These are phyloP conservation scores for Hiodon alosoides DNA, from an alignment of 2,113 vertebrate species.

Conservation along the genomic window DNA sequence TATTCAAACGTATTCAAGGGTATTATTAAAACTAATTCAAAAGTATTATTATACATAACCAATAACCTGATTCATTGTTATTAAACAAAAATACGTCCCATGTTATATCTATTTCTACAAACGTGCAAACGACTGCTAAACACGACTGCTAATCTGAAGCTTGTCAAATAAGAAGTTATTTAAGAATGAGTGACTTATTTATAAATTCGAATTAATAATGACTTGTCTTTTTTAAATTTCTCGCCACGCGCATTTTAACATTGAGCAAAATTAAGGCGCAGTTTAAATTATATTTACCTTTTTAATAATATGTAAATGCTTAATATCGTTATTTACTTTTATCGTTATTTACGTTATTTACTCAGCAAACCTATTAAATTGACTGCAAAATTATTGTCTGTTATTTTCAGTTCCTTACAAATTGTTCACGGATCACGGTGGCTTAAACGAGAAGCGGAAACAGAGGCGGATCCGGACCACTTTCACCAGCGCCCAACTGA, in stretches of 20 bases:
- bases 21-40: neutral
- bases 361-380: neutral
- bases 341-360: neutral
- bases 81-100: neutral
- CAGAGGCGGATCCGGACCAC: slow-evolving; percentile 78
- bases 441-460: slow-evolving; percentile 88
- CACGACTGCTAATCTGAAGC: too few species aligned
- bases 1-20: neutral
- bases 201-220: too few species aligned
- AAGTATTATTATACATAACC: neutral
- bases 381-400: neutral
- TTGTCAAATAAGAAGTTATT: too few species aligned
- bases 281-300: too few species aligned
- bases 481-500: slow-evolving; percentile 78
- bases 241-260: too few species aligned
- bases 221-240: too few species aligned
- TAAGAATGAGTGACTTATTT: too few species aligned
- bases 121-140: neutral
- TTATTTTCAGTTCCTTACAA: slow-evolving; percentile 87
- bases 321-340: slow-evolving; percentile 1
- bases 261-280: too few species aligned
- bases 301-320: neutral
- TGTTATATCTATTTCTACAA: neutral
- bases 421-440: slow-evolving; percentile 95
- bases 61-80: neutral